A percentile compares a stretch with the other conserved stretches of the same genome.
phyloP scores from a whole-genome alignment of 2,888 invertebrate genomes.

The Vesta saturnalis region DNA sequence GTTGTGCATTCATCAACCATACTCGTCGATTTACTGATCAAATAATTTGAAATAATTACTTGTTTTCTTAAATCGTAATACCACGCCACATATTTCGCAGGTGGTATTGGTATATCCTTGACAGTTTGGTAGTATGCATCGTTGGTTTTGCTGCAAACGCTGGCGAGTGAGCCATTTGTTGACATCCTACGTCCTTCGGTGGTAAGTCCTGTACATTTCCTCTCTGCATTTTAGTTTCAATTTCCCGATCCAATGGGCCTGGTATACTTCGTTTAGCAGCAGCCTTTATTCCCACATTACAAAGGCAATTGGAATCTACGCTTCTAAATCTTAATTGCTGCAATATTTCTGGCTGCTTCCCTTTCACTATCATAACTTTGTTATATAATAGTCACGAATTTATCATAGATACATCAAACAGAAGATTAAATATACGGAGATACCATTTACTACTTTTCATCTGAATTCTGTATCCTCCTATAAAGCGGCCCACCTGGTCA shows the following conservation, averaged over 20 bases:
- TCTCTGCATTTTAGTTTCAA: conserved; percentile 12
- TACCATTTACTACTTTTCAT: conserved; percentile 42
- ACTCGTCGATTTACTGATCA: too few relatives aligned
- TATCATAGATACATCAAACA: conserved; percentile 40
- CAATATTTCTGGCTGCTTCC: not conserved
- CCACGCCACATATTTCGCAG: not conserved
- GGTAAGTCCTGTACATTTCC: conserved; percentile 7
- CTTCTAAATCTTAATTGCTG: conserved; percentile 3
- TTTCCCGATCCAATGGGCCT: not conserved
- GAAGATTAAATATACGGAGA: conserved; percentile 39
- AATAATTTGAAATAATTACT: not conserved
- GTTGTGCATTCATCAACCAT: too few relatives aligned
- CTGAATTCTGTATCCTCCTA: conserved; percentile 41
- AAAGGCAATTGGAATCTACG: not conserved
- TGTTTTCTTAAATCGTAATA: not conserved
- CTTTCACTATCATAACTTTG: conserved; percentile 6
- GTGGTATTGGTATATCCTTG: not conserved
- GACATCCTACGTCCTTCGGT: not conserved
- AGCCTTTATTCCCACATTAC: not conserved
- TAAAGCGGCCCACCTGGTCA: conserved; percentile 46
- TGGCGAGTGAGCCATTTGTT: not conserved
- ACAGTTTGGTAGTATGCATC: too few relatives aligned
- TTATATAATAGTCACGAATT: conserved; percentile 44
- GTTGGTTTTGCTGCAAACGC: conserved; percentile 3
- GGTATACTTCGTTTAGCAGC: conserved; percentile 1